phyloP scores from a whole-genome alignment of 2,888 invertebrate genomes.

The Andrena praecox region DNA sequence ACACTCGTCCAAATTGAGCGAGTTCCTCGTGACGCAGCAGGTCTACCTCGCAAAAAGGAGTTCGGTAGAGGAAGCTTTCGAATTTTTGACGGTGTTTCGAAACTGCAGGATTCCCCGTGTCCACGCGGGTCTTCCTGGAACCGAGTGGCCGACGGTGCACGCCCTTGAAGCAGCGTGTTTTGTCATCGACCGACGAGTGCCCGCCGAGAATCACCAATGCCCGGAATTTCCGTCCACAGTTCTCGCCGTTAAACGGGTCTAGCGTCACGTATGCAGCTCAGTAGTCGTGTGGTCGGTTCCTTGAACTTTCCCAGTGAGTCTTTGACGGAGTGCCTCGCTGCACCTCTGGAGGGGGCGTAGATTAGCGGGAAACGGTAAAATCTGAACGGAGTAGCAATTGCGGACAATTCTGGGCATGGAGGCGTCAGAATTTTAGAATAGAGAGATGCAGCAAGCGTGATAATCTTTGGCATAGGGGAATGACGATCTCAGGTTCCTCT shows the following conservation, averaged over 20 bases:
- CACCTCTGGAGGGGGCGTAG: neutral
- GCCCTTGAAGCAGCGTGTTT: constrained; percentile 60
- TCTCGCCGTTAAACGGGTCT: constrained; percentile 21
- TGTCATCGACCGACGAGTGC: constrained; percentile 51
- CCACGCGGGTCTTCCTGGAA: constrained; percentile 54
- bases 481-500: neutral
- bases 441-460: no score
- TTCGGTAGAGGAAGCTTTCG: neutral
- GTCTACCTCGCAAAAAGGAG: neutral
- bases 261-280: constrained; percentile 32
- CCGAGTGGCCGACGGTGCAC: neutral
- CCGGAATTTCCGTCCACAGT: constrained; percentile 58
- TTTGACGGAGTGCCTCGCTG: neutral
- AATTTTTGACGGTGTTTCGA: constrained; percentile 24
- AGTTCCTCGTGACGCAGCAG: neutral
- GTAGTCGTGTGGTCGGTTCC: constrained; percentile 21
- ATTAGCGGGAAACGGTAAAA: neutral
- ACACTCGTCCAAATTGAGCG: neutral
- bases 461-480: neutral
- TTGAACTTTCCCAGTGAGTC: constrained; percentile 26
- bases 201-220: constrained; percentile 61
- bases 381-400: neutral
- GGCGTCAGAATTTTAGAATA: neutral
- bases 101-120: constrained; percentile 25
- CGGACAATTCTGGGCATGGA: neutral